Evolutionary conservation across 2,113 vertebrate genomes (phyloP).

Genomic region (Phyllopteryx taeniolatus): DNA sequence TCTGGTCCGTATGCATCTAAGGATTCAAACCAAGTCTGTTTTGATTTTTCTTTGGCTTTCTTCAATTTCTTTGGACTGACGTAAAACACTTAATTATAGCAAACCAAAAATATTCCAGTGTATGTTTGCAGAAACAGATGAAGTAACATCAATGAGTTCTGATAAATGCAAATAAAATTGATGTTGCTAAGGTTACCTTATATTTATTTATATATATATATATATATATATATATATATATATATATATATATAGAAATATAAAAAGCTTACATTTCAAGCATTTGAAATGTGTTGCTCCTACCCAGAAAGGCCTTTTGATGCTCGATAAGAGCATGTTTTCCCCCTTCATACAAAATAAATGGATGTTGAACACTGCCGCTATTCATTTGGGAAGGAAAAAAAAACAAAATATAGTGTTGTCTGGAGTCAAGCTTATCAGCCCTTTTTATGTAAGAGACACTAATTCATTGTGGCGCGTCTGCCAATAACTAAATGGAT

Average conservation of each 20-base stretch:
- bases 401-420: background rate
- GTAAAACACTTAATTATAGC: too few relatives aligned
- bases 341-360: background rate
- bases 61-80: too few relatives aligned
- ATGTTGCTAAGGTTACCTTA: background rate
- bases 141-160: background rate
- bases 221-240: too few relatives aligned
- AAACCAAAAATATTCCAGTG: background rate
- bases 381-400: background rate
- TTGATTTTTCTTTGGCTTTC: too few relatives aligned
- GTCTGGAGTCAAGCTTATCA: background rate
- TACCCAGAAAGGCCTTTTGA: background rate
- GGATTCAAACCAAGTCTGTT: too few relatives aligned
- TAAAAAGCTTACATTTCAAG: background rate
- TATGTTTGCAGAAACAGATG: background rate
- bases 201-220: too few relatives aligned
- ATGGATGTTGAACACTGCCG: background rate
- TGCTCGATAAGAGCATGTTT: background rate
- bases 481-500: background rate
- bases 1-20: too few relatives aligned
- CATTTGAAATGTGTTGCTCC: background rate
- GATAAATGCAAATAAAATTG: background rate
- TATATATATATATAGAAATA: background rate
- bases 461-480: background rate
- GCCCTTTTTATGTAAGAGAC: background rate